A percentile compares a stretch with the other conserved stretches of the same genome.
phyloP scores from a whole-genome alignment of 2,797 vertebrate genomes.

The Gymnodraco acuticeps region DNA sequence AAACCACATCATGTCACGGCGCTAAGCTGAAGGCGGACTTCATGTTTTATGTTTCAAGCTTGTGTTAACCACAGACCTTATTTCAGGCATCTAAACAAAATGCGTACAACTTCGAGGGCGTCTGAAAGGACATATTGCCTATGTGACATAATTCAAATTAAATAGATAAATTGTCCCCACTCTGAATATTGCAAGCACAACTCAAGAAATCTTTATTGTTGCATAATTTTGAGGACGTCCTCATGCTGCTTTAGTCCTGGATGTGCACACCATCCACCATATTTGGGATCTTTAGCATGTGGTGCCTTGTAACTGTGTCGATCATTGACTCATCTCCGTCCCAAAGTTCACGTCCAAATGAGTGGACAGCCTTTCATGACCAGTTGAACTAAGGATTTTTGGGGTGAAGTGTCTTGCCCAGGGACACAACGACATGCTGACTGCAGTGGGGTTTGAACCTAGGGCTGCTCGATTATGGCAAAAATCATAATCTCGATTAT shows the following conservation, averaged over 20 bases:
- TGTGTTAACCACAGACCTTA: no score
- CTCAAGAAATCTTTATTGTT: neutral
- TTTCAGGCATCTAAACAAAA: no score
- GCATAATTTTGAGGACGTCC: neutral
- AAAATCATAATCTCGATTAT: no score
- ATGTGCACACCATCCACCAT: neutral
- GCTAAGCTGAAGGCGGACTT: no score
- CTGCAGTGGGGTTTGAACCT: no score
- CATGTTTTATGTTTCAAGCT: no score
- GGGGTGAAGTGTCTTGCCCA: no score
- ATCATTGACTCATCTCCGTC: conserved; percentile 23
- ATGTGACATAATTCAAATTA: neutral
- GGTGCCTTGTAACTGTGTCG: neutral
- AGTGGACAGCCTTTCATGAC: neutral
- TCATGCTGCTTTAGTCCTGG: neutral
- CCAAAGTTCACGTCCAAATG: conserved; percentile 19
- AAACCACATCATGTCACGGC: no score
- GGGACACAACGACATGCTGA: no score
- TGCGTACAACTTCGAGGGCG: no score
- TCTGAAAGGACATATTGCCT: neutral
- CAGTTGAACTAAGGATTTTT: neutral
- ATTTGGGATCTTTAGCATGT: neutral
- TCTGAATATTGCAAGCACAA: neutral
- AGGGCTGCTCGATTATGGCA: no score
- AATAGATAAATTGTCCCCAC: neutral